Evolutionary conservation across 2,888 invertebrate species (phyloP).

Genomic region (Drosophila paramelanica): DNA sequence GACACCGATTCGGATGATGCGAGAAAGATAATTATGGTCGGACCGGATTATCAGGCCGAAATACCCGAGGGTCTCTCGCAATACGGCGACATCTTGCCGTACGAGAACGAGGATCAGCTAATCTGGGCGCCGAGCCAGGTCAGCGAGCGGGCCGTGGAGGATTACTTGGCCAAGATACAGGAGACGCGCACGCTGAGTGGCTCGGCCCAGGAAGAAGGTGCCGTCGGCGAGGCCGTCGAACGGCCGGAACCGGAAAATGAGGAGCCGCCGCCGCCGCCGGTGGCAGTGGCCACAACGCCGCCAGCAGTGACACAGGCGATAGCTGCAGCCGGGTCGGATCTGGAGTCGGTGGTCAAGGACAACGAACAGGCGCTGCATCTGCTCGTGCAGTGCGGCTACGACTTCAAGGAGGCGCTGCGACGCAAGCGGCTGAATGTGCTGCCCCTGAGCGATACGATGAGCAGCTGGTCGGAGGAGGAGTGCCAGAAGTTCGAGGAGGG

Average conservation of each 20-base stretch:
- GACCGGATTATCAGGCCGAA: conserved; percentile 95
- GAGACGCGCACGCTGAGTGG: conserved; percentile 63
- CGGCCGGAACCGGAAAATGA: conserved; percentile 12
- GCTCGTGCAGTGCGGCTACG: conserved; percentile 96
- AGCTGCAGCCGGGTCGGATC: conserved; percentile 24
- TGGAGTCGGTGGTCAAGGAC: conserved; percentile 86
- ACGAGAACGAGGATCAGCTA: conserved; percentile 97
- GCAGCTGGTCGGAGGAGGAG: conserved; percentile 98
- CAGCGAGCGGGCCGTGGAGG: conserved; percentile 90
- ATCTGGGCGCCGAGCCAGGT: conserved; percentile 95
- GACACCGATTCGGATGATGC: conserved; percentile 80
- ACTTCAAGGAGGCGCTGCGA: conserved; percentile 95
- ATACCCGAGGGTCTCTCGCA: conserved; percentile 96
- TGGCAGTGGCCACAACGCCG: not conserved
- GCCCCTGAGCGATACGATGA: conserved; percentile 90
- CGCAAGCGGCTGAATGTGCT: conserved; percentile 91
- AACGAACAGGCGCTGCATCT: conserved; percentile 95
- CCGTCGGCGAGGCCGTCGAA: conserved; percentile 1
- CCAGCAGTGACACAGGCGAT: not conserved
- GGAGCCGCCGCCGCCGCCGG: not conserved
- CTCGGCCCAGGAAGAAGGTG: conserved; percentile 12
- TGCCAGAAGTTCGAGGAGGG: conserved; percentile 98
- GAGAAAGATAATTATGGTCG: conserved; percentile 94
- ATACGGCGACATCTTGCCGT: conserved; percentile 97
- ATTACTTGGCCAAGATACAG: conserved; percentile 88